phyloP scores from a whole-genome alignment of 2,888 invertebrate genomes.

The Calameuta idolon region DNA sequence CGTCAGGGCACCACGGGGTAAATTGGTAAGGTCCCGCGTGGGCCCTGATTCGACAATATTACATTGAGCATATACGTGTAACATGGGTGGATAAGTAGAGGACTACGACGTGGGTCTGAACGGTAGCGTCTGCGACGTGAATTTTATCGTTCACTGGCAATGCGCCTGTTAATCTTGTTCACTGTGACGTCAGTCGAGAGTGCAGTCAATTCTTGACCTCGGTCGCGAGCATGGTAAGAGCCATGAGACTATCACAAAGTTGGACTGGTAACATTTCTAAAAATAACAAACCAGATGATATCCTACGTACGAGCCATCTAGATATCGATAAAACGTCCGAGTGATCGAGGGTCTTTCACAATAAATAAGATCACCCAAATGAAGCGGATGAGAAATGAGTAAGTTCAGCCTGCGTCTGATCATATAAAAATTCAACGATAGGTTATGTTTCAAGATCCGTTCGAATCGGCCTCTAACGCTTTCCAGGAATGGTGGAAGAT shows the following conservation, averaged over 20 bases:
- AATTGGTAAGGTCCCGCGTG: not conserved
- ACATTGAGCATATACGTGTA: not conserved
- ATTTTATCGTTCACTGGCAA: not conserved
- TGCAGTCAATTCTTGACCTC: not conserved
- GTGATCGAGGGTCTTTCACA: not conserved
- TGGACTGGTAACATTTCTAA: not conserved
- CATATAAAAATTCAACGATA: not conserved
- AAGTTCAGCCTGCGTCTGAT: not conserved
- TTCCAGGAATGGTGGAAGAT: not conserved
- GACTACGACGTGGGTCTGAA: not conserved
- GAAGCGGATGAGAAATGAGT: not conserved
- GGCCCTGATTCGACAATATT: not conserved
- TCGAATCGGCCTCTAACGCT: not conserved
- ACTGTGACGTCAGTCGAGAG: not conserved
- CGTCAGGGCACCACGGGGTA: not conserved
- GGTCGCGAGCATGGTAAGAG: not conserved
- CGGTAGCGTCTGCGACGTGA: not conserved
- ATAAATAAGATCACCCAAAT: not conserved
- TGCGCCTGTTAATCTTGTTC: not conserved
- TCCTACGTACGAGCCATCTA: not conserved
- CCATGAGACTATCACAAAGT: not conserved
- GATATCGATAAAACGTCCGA: not conserved
- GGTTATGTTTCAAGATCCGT: not conserved
- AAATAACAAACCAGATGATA: not conserved
- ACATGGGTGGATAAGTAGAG: not conserved